Percentiles rank a stretch among this genome's conserved stretches.
These are phyloP conservation scores for Aeoliscus strigatus DNA, from an alignment of 2,797 vertebrate species.

Conservation along the genomic window DNA sequence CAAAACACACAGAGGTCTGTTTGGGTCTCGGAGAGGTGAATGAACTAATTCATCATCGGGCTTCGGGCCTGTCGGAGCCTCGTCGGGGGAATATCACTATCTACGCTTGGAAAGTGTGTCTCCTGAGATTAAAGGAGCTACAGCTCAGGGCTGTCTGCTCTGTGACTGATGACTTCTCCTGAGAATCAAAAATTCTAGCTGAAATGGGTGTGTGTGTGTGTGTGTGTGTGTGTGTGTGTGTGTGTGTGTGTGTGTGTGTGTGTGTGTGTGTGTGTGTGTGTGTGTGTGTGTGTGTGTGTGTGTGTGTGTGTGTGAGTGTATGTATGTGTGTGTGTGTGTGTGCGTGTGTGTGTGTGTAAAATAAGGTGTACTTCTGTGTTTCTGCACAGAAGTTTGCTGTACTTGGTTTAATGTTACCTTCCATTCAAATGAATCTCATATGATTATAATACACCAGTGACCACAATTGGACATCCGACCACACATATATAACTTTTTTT, in stretches of 20 bases:
- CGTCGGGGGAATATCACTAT: constrained; percentile 70
- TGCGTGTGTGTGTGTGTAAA: too few relatives aligned
- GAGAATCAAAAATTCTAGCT: constrained; percentile 62
- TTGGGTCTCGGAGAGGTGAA: constrained; percentile 66
- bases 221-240: too few relatives aligned
- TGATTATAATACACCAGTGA: too few relatives aligned
- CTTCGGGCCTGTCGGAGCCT: constrained; percentile 59
- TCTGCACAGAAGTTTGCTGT: constrained; percentile 10
- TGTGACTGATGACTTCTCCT: constrained; percentile 66
- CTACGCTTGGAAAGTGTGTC: constrained; percentile 64
- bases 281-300: too few relatives aligned
- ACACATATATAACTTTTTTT: too few relatives aligned
- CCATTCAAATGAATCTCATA: too few relatives aligned
- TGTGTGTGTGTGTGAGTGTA: too few relatives aligned
- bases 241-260: too few relatives aligned
- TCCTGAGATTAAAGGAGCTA: constrained; percentile 59
- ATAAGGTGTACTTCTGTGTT: constrained; percentile 16
- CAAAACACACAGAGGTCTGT: constrained; percentile 73
- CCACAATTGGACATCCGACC: too few relatives aligned
- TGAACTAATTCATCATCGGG: constrained; percentile 71
- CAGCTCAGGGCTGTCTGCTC: constrained; percentile 54
- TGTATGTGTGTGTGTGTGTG: too few relatives aligned
- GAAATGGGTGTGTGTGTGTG: constrained; percentile 49
- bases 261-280: too few relatives aligned
- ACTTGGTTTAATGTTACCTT: too few relatives aligned